These are phyloP conservation scores for Amphilophus citrinellus DNA, from an alignment of 2,113 vertebrate species.

Conservation along the genomic window DNA sequence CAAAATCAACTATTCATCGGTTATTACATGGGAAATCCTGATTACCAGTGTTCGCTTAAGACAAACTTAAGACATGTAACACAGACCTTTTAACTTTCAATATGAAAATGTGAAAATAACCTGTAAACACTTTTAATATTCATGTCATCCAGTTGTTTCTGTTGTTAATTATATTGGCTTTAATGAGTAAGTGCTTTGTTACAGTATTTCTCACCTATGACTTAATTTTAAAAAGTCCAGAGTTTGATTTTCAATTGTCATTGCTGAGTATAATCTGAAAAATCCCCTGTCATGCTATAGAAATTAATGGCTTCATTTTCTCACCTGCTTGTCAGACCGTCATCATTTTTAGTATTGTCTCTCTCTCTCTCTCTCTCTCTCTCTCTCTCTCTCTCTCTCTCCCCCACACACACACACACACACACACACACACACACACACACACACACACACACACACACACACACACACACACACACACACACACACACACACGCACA, in stretches of 20 bases:
- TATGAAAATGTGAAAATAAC: background rate
- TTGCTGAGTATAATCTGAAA: background rate
- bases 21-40: background rate
- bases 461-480: constrained; percentile 25
- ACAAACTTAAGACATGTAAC: no score
- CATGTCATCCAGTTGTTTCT: background rate
- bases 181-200: background rate
- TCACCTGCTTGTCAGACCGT: constrained; percentile 14
- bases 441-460: background rate
- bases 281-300: constrained; percentile 1
- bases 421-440: constrained; percentile 19
- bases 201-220: background rate
- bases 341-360: background rate
- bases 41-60: background rate
- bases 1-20: background rate
- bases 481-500: constrained; percentile 27
- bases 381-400: background rate
- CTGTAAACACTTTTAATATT: background rate
- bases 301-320: constrained; percentile 17
- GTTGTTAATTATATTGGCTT: background rate
- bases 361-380: background rate
- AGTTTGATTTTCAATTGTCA: background rate
- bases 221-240: background rate
- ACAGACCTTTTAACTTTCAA: background rate
- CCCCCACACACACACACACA: no score